Conservation (phyloP, 2,888 invertebrate genomes). For the Xanthia togata region DNA sequence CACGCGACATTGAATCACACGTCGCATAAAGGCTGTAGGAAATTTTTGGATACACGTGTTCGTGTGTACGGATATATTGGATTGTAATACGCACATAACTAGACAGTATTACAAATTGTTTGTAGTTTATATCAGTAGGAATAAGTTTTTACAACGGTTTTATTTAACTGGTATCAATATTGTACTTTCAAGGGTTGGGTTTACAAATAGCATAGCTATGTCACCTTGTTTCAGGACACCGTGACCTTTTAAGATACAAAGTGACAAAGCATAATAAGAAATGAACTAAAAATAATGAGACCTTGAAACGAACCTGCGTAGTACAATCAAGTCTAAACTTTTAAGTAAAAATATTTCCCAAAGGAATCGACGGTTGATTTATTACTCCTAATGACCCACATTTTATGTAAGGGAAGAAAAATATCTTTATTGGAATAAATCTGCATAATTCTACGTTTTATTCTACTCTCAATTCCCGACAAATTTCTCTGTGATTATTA, state of each 20-base stretch:
- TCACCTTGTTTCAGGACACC: not conserved
- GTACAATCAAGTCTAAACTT: conserved; percentile 35
- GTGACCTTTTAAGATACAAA: not conserved
- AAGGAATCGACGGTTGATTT: conserved; percentile 36
- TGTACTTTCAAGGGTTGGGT: not conserved
- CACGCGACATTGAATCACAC: conserved; percentile 35
- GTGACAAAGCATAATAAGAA: not conserved
- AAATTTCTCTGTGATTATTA: conserved; percentile 38
- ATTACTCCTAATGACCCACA: conserved; percentile 47
- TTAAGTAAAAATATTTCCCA: conserved; percentile 16
- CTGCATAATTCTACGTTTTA: conserved; percentile 37
- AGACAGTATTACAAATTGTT: too few species aligned
- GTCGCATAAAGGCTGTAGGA: not conserved
- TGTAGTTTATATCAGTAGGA: too few species aligned
- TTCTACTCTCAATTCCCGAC: conserved; percentile 18
- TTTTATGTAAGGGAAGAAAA: conserved; percentile 49
- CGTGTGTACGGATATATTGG: not conserved
- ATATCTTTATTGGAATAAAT: conserved; percentile 37
- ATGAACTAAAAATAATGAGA: not conserved
- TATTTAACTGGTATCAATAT: not conserved
- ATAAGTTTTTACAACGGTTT: too few species aligned
- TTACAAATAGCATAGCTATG: not conserved
- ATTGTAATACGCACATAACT: too few species aligned
- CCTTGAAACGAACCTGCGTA: conserved; percentile 10
- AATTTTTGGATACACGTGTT: conserved; percentile 23